phyloP scores from a whole-genome alignment of 2,888 invertebrate genomes.

The Eubasilissa splendida region DNA sequence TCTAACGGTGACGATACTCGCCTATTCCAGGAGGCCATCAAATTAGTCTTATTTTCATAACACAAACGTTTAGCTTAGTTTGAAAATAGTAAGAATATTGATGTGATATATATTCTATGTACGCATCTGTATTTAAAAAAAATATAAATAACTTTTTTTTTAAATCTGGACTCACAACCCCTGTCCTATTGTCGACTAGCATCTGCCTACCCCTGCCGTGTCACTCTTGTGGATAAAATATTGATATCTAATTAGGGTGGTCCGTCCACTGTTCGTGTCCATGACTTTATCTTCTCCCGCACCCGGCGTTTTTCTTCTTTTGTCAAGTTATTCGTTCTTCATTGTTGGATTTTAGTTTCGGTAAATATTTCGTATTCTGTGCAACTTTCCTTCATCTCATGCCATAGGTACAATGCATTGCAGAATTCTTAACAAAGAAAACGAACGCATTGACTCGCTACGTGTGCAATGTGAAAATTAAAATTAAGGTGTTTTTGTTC shows the following conservation, averaged over 20 bases:
- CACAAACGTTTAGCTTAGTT: too few relatives aligned
- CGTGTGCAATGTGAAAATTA: conserved; percentile 25
- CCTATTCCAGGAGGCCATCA: too few relatives aligned
- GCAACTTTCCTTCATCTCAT: conserved; percentile 27
- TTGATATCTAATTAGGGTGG: conserved; percentile 58
- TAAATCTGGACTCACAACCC: conserved; percentile 22
- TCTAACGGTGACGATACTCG: not conserved
- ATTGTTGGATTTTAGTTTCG: conserved; percentile 42
- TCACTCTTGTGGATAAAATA: conserved; percentile 56
- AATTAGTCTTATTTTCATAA: too few relatives aligned
- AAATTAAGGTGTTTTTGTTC: too few relatives aligned
- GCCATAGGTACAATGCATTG: conserved; percentile 25
- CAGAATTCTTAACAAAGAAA: conserved; percentile 37
- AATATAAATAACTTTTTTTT: not conserved
- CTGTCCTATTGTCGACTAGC: conserved; percentile 33
- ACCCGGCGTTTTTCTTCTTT: conserved; percentile 13
- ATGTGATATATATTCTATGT: too few relatives aligned
- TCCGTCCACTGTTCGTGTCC: conserved; percentile 43
- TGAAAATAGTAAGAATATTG: too few relatives aligned
- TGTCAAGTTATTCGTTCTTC: conserved; percentile 15
- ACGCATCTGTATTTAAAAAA: too few relatives aligned
- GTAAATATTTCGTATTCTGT: conserved; percentile 45
- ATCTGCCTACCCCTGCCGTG: conserved; percentile 50
- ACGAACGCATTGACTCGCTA: conserved; percentile 44
- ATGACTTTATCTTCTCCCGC: conserved; percentile 50